Base-by-base conservation (phyloP, 2,888 invertebrate genomes). In the Chaetoderma sp. region DNA sequence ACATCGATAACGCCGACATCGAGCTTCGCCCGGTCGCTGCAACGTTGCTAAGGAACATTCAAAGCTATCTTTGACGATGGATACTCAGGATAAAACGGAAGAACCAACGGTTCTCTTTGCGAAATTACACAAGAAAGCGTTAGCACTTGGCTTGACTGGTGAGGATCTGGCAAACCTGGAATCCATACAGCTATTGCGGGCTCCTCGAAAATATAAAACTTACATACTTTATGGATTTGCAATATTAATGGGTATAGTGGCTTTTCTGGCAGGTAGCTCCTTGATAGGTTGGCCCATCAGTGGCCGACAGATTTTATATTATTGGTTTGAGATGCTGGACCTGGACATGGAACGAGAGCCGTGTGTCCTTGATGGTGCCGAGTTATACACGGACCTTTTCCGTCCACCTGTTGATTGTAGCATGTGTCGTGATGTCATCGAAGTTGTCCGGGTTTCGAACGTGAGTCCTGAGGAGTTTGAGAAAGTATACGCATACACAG, bases 381-480 rank as follows among this genome's bases (percentile, higher is more conserved):
- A 79, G 8, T 47, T 50, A 18, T 6, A 79, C 1, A 42, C 67
- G 1, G 78, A 81, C 44, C 32, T 89, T 6, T 92, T 95, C 82
- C 91, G 95, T 1, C 92, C 94, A 0, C 93, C 94, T 0, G 93
- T 93, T 1, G 90, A 91, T 78, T 96, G 96, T 83, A 89, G 90
- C 25, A 91, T 95, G 86, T 96, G 96, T 83, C 80, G 83, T 4
- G 90, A 89, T 60, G 88, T 95, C 13, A 86, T 87, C 4, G 84
- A 89, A 70, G 90, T 94, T 30, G 90, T 90, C 42, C 90, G 92
- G 65, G 88, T 95, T 0, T 83, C 89, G 6, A 90, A 91, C 76
- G 89, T 94, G 21, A 89, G 91, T 0, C 89, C 91, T 0, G 86
- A 87, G 4, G 88, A 90, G 63, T 96, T 96, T 82, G 93, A 94